These are phyloP conservation scores for Stenichneumon culpator DNA, from an alignment of 2,888 invertebrate genomes.

Conservation along the genomic window DNA sequence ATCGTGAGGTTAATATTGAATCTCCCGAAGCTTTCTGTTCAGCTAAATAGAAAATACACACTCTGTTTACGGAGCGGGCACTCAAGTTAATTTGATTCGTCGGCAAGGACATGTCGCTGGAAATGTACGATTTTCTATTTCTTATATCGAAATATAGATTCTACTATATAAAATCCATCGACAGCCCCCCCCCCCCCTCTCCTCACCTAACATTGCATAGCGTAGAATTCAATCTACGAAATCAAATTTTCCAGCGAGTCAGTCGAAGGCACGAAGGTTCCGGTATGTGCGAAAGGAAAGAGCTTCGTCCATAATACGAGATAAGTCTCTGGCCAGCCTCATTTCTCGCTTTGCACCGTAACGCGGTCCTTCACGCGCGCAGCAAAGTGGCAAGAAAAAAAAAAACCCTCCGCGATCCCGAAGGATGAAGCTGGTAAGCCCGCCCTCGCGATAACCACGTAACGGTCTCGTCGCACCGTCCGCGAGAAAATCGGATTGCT, in stretches of 20 bases:
- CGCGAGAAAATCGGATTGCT: conserved; percentile 44
- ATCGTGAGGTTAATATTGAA: not conserved
- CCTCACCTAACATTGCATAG: not conserved
- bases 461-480: conserved; percentile 13
- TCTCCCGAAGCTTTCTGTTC: not conserved
- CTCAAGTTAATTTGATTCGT: not conserved
- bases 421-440: conserved; percentile 40
- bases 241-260: conserved; percentile 20
- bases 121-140: not conserved
- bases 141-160: not conserved
- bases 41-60: not conserved
- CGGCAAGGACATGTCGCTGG: not conserved
- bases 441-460: conserved; percentile 44
- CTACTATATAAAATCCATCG: not conserved
- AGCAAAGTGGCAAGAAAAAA: not conserved
- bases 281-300: not conserved
- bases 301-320: conserved; percentile 18
- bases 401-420: not conserved
- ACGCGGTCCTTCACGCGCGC: conserved; percentile 27
- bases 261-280: not conserved
- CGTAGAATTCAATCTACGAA: conserved; percentile 28
- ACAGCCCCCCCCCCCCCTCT: too few species aligned
- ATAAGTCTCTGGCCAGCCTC: conserved; percentile 25
- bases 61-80: not conserved
- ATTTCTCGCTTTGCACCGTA: conserved; percentile 18